Percentiles rank a stretch among this genome's conserved stretches.
These are phyloP conservation scores for Agrypnus murinus DNA, from an alignment of 2,888 invertebrate genomes.

Conservation along the genomic window DNA sequence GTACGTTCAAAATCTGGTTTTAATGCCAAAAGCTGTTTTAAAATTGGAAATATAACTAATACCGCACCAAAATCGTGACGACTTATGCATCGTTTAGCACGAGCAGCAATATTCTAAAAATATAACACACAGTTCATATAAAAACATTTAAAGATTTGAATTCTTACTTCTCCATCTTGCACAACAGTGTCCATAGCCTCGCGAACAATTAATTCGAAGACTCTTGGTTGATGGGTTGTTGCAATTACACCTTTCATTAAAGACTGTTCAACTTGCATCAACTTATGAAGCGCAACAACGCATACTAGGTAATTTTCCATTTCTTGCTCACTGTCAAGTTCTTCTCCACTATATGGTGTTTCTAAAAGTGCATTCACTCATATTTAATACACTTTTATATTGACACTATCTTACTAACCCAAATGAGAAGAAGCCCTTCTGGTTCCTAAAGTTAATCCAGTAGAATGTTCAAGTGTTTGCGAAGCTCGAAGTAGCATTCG, in stretches of 20 bases:
- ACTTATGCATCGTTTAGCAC: constrained; percentile 84
- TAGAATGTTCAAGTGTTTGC: constrained; percentile 87
- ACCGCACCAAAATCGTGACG: constrained; percentile 88
- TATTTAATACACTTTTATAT: no score
- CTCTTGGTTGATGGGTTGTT: constrained; percentile 84
- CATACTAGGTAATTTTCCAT: constrained; percentile 88
- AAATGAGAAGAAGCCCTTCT: constrained; percentile 74
- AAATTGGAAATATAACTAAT: constrained; percentile 86
- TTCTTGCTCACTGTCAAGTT: constrained; percentile 83
- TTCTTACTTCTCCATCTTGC: constrained; percentile 90
- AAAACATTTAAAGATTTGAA: constrained; percentile 15
- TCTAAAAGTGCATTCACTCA: no score
- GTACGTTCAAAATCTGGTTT: constrained; percentile 89
- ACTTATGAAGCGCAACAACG: constrained; percentile 86
- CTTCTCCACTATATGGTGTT: constrained; percentile 72
- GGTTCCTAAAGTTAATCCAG: constrained; percentile 84
- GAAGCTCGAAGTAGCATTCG: constrained; percentile 89
- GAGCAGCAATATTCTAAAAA: constrained; percentile 79
- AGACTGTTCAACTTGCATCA: constrained; percentile 91
- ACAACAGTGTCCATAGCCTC: constrained; percentile 90
- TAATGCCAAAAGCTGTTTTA: constrained; percentile 84
- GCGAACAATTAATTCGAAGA: constrained; percentile 88
- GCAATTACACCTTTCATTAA: constrained; percentile 90
- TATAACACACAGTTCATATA: no score
- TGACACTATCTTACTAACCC: constrained; percentile 60